Evolutionary conservation across 2,797 vertebrate genomes (phyloP), one percentile per base, ranked within the genome.

Genomic region (Ptychobarbus kaznakovi): DNA sequence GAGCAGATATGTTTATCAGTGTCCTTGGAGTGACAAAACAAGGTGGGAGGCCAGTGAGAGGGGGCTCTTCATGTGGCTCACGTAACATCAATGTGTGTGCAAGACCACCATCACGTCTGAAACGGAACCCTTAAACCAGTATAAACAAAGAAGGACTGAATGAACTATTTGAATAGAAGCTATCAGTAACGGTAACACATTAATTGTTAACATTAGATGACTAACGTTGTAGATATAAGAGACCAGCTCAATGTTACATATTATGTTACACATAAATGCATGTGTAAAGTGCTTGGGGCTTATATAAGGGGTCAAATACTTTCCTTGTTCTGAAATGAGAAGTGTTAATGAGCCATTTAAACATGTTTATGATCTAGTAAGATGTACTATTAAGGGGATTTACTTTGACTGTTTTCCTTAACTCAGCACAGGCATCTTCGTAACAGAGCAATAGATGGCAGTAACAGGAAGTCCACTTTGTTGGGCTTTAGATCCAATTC

Each of bases 241-340:
- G 86, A 85, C 82, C 80, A 85, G 86, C 86, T 86, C 84, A 63
- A 40, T 32, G 68, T 72, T 46, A 40, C 16, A 51, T 63, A 53
- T 63, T 40, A n/a, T 13, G 44, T 80, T 53, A 86, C 56, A 80
- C 70, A 81, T 46, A 49, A 70, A 74, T 46, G 74, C 63, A 76
- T 46, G 66, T 66, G 56, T 35, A 22, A 87, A 87, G 81, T 73
- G 81, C 81, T 83, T 49, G 56, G 40, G 35, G 68, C 68, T 74
- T 38, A 85, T 49, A n/a, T 76, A 63, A 35, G 9, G 15, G 38
- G 32, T 58, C 65, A 79, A n/a, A 63, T 38, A n/a, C 61, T 32
- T 81, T 75, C 61, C 69, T 80, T 42, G 42, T 76, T 76, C 49
- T 69, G 61, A 73, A 84, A 44, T 72, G n/a, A 42, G 38, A 76